These are phyloP conservation scores for Plectropomus leopardus DNA, from an alignment of 2,113 vertebrate species.

Conservation along the genomic window DNA sequence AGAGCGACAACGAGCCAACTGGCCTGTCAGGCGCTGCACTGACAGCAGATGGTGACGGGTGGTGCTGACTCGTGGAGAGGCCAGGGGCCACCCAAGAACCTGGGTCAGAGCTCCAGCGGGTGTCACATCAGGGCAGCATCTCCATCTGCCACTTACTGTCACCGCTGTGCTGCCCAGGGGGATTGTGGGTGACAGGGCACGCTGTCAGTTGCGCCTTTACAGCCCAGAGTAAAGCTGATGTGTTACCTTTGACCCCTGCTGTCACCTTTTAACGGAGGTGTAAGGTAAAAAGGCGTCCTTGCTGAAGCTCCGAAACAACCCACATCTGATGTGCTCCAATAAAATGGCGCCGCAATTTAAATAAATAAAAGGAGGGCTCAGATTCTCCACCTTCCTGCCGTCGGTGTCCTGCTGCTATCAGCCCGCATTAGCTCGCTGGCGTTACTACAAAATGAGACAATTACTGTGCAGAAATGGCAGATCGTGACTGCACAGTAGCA, in stretches of 20 bases:
- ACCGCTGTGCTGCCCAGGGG: conserved; percentile 29
- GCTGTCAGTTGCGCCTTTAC: conserved; percentile 42
- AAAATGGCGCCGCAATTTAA: conserved; percentile 10
- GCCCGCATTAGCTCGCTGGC: conserved; percentile 26
- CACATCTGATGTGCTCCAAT: neutral
- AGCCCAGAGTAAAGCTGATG: neutral
- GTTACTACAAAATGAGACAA: conserved; percentile 60
- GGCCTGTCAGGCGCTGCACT: conserved; percentile 30
- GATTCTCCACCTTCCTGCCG: neutral
- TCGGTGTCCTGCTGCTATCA: conserved; percentile 35
- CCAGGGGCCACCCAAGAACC: conserved; percentile 39
- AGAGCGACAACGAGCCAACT: neutral
- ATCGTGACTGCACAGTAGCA: conserved; percentile 51
- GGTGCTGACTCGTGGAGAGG: conserved; percentile 59
- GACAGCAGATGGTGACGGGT: conserved; percentile 63
- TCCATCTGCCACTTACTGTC: conserved; percentile 74
- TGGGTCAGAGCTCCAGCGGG: conserved; percentile 66
- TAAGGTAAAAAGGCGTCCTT: conserved; percentile 34
- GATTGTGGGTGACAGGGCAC: conserved; percentile 40
- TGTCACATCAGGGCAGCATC: conserved; percentile 62
- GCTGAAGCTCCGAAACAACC: neutral
- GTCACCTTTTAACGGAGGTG: conserved; percentile 56
- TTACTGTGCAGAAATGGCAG: conserved; percentile 48
- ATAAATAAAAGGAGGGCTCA: neutral
- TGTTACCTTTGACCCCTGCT: conserved; percentile 51